Base-by-base conservation (phyloP, 2,888 invertebrate species). In the Oscheius sp. region DNA sequence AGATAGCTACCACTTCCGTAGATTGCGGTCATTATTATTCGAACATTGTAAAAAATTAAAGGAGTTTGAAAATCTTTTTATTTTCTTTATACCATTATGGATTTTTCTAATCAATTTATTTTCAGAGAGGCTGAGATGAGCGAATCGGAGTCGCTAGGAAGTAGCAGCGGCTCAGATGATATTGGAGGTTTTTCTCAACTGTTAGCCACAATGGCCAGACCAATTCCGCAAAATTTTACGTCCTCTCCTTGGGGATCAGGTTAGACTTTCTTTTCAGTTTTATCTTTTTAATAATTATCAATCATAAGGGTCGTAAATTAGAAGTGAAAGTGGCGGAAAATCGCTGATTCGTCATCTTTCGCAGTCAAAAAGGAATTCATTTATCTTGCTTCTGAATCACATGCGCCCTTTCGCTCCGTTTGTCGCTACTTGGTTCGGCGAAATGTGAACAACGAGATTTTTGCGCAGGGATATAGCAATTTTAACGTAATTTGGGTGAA, bases 71-170 rank as follows among this genome's bases (percentile, higher is more conserved):
- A 25, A 23, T 39, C 17, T 58, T 58, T 15, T n/a, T 34, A 4
- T 58, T 6, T 20, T 20, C 34, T 34, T 8, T 10, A 17, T 34
- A 10, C 17, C 6, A 25, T n/a, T 8, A 10, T 17, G 33, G 27
- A 15, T 17, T n/a, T 66, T 61, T 48, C 8, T 17, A 6, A 17
- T n/a, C 17, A 45, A 12, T 55, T 37, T 55, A 15, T 50, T 78
- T 78, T 34, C 73, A 79, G 79, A 73, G 70, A 76, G 69, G 79
- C 81, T 67, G 80, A 78, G 71, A 81, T 84, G 76, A 80, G 82
- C 72, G 84, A 84, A 73, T 82, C 83, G 66, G 84, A 84, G 73
- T 82, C 84, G 67, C 68, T 82, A 71, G 83, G 80, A 61, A 81
- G 82, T 55, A 74, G 71, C 57, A 71, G 69, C 65, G 80, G 78